Base-by-base conservation (phyloP, 2,888 invertebrate species). In the Caenorhabditis japonica region DNA sequence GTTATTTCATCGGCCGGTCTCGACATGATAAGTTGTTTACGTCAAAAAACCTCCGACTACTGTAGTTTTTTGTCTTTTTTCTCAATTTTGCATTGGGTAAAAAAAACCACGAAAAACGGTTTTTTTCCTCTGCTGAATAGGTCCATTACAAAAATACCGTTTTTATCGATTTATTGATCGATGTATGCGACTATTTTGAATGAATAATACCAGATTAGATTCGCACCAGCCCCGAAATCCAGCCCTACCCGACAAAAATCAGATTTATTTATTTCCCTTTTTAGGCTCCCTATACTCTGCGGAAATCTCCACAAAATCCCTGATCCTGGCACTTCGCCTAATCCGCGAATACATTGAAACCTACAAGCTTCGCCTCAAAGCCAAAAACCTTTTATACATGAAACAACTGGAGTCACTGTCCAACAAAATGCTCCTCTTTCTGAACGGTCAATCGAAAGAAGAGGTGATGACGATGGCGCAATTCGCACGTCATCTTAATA, bases 371-470 rank as follows among this genome's bases (percentile, higher is more conserved):
- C 71, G 75, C 0, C 41, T 80, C 21, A 75, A 76, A 47, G 66
- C 76, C 5, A 76, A 78, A 25, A 84, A 84, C 58, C 68, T 83
- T 12, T 62, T 76, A 21, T 77, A 83, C 59, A 78, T 84, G 73
- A 75, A 79, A 10, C 79, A 79, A 33, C 51, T 84, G 23, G 70
- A 73, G 15, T 49, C 68, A 10, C 66, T 83, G 7, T 66, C 78
- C 1, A 61, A 36, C 34, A 44, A 52, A 30, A 51, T 66, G 51
- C 25, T 61, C 8, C 44, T 15, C 15, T 73, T 60, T 27, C 19
- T 69, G 8, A 51, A 60, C 12, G 34, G 56, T n/a, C 19, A 56
- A 56, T 55, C 58, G 15, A 51, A 51, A 30, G 59, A 77, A 25
- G 66, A 74, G 12, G 73, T 76, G 25, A 39, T 76, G 38, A 72